These are phyloP conservation scores for Apostichopus parvimensis DNA, from an alignment of 35 echinoderm and acorn worm species.

Conservation along the genomic window DNA sequence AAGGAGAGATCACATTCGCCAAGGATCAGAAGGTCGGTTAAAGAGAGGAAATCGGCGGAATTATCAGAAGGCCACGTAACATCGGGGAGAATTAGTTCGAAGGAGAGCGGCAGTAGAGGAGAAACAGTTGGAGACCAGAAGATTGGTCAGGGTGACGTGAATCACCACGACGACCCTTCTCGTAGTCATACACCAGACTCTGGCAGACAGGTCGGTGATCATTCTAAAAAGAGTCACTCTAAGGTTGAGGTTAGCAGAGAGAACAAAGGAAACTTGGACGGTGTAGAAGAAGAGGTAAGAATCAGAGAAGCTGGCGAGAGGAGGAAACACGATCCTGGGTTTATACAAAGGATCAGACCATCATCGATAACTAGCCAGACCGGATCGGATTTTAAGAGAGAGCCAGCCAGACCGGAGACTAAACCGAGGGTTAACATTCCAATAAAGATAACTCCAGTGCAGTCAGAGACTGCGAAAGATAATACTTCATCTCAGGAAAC, in stretches of 20 bases:
- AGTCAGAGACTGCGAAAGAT: background rate
- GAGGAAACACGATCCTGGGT: constrained; percentile 13
- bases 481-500: background rate
- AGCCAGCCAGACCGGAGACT: constrained; percentile 7
- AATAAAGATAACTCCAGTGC: background rate
- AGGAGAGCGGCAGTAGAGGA: background rate
- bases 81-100: background rate
- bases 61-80: background rate
- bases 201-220: background rate
- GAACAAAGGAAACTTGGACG: background rate
- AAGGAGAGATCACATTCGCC: constrained; percentile 35
- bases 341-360: background rate
- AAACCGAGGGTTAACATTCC: constrained; percentile 10
- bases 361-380: background rate
- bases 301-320: background rate
- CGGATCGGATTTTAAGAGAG: background rate
- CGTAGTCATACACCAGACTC: background rate
- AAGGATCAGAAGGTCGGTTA: background rate
- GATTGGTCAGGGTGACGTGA: background rate
- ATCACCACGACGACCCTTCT: no score
- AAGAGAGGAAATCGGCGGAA: background rate
- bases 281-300: background rate
- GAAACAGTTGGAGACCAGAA: background rate
- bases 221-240: background rate
- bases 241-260: constrained; percentile 3